phyloP scores from a whole-genome alignment of 2,797 vertebrate genomes.

The Nyctalus aviator region DNA sequence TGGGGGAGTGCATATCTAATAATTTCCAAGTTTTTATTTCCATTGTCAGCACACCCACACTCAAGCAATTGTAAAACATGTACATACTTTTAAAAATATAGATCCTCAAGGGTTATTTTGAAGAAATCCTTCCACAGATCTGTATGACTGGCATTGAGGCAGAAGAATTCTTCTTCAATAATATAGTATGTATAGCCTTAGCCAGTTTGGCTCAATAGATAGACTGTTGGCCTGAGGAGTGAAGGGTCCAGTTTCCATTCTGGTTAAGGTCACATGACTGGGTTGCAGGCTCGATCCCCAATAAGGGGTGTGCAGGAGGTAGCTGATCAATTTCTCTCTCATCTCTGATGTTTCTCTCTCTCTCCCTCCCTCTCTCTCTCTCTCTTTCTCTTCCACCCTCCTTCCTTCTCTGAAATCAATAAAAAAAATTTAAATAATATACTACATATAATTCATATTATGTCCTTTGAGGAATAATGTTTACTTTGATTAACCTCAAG shows the following conservation, averaged over 20 bases:
- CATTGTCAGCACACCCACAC: neutral
- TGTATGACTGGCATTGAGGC: neutral
- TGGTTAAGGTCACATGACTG: too few species aligned
- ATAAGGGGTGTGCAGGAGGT: too few species aligned
- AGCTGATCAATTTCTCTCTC: too few species aligned
- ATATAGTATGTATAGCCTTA: neutral
- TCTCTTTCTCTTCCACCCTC: too few species aligned
- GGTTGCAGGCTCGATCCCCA: too few species aligned
- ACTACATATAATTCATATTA: neutral
- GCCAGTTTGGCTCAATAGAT: too few species aligned
- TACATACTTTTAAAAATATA: neutral
- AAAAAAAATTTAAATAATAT: neutral
- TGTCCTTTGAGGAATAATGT: neutral
- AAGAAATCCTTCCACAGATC: conserved; percentile 28
- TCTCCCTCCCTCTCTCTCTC: too few species aligned
- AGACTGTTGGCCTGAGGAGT: too few species aligned
- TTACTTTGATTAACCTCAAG: neutral
- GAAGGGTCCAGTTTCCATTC: too few species aligned
- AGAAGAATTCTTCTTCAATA: neutral
- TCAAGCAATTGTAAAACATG: neutral
- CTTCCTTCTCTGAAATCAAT: too few species aligned
- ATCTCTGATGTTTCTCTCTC: too few species aligned
- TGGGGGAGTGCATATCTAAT: neutral
- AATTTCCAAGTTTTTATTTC: conserved; percentile 25
- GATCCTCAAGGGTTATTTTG: neutral